Evolutionary conservation across 2,888 invertebrate species (phyloP), one percentile per base, ranked within the genome.

Genomic region (Agriotes lineatus): DNA sequence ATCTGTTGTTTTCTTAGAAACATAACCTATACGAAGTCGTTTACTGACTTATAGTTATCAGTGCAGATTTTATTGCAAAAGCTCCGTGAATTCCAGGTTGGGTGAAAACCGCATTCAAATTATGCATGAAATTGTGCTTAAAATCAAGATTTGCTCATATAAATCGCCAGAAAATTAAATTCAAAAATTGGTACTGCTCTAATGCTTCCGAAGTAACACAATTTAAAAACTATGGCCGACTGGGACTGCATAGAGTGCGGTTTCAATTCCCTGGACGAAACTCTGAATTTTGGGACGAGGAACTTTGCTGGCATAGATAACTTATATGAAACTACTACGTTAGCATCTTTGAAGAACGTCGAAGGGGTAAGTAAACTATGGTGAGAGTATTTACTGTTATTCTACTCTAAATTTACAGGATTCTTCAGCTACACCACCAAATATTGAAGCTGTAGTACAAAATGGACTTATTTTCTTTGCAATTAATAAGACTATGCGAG

Each of bases 281-380:
- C 87, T 9, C 80, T 85, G 0, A 87, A 87, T 80, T 87, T 87
- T 76, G 87, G 87, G 1, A 81, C 83, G 20, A 81, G 87, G 69
- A 80, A 79, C 42, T 78, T 85, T 44, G 82, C 82, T 1, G 85
- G 85, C 68, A 82, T 81, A 37, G 82, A 83, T 75, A 83, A 82
- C 57, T 82, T 87, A 37, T 87, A 85, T 72, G 87, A 88, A 83
- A 83, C 85, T 20, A 81, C 80, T 58, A 88, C 87, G 1, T 72
- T 86, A 62, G 87, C 86, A 57, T 79, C 82, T 5, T 81, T 85
- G 18, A 72, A 68, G 48, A 68, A 44, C 30, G 14, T 18, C 7
- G 33, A 61, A 12, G 45, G 7, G 25, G 65, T 58, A 61, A 44
- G 35, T 45, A 20, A 25, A 14, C 39, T n/a, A n/a, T n/a, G n/a